Evolutionary conservation across 2,888 invertebrate genomes (phyloP), one percentile per base, ranked within the genome.

Genomic region (Phengaris alcon): DNA sequence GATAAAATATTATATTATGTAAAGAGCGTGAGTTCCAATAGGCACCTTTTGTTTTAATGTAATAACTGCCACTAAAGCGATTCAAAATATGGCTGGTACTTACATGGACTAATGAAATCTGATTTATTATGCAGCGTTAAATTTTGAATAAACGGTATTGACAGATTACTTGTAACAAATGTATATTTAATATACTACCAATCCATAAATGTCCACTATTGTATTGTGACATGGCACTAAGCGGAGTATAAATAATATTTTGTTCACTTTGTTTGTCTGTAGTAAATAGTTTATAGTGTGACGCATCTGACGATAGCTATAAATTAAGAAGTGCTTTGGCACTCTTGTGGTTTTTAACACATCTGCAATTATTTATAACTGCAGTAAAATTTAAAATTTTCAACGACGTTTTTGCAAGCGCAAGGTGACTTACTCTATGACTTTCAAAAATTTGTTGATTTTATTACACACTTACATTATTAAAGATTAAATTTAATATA

Each of bases 181-280:
- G 68, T 48, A 12, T 13, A 8, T 69, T 69, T 69, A 69, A 69
- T 70, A 51, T 70, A 70, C 51, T 15, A 35, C 69, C 69, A 51
- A 48, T 70, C 51, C 15, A 15, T 15, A 48, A 70, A 70, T 15
- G 15, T 69, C 13, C 8, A n/a, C 15, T n/a, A 13, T 44, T 35
- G 69, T 15, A 51, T 69, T 69, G 46, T 69, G 46, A 15, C 51
- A 22, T 13, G 69, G 48, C 9, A 13, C n/a, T 46, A n/a, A 69
- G 46, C 69, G 7, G 13, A 69, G 3, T 35, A 69, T 69, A 69
- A 46, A 69, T 69, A 69, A 15, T 69, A 70, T 70, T 70, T 70
- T 9, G 51, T 70, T 70, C 48, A 10, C 7, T 69, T 15, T 69
- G 69, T 48, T 48, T 69, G 69, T 69, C 46, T 48, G 15, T n/a